Conservation (phyloP, 2,797 vertebrate species). For the Parotocinclus haroldoi region DNA sequence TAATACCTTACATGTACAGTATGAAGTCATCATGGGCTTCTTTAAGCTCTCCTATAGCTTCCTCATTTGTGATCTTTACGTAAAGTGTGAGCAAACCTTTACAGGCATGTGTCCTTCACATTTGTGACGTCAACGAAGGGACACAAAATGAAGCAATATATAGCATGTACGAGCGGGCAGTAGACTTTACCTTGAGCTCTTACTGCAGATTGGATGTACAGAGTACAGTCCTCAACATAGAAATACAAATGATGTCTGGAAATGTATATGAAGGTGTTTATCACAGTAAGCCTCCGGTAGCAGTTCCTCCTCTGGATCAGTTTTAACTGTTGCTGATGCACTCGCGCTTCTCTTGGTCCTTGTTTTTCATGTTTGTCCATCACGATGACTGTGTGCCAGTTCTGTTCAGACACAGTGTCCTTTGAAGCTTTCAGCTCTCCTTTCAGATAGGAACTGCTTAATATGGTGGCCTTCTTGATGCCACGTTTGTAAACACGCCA, state of each 20-base stretch:
- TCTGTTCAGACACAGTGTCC: slow-evolving; percentile 29
- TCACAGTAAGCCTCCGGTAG: slow-evolving; percentile 63
- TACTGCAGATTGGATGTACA: not conserved
- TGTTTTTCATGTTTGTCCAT: not conserved
- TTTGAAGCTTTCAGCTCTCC: slow-evolving; percentile 18
- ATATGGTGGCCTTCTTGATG: not conserved
- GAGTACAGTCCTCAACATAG: slow-evolving; percentile 26
- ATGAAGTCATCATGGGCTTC: too few species aligned
- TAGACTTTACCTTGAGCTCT: not conserved
- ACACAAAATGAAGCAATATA: slow-evolving; percentile 18
- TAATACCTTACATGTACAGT: too few species aligned
- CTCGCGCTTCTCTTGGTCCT: slow-evolving; percentile 2
- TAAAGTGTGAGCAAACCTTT: too few species aligned
- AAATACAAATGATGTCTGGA: slow-evolving; percentile 23
- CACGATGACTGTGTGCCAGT: slow-evolving; percentile 9
- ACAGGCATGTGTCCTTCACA: not conserved
- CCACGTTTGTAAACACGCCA: slow-evolving; percentile 12
- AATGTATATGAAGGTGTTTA: slow-evolving; percentile 46
- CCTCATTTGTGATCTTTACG: too few species aligned
- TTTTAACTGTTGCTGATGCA: slow-evolving; percentile 15
- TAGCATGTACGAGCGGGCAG: slow-evolving; percentile 26
- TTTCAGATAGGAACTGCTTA: slow-evolving; percentile 6
- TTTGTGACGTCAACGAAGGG: not conserved
- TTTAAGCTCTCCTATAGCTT: too few species aligned
- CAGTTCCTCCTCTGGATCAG: slow-evolving; percentile 46